Percentiles rank a stretch among this genome's conserved stretches.
Conservation (phyloP, 2,888 invertebrate genomes). For the Drosophila demipolita region DNA sequence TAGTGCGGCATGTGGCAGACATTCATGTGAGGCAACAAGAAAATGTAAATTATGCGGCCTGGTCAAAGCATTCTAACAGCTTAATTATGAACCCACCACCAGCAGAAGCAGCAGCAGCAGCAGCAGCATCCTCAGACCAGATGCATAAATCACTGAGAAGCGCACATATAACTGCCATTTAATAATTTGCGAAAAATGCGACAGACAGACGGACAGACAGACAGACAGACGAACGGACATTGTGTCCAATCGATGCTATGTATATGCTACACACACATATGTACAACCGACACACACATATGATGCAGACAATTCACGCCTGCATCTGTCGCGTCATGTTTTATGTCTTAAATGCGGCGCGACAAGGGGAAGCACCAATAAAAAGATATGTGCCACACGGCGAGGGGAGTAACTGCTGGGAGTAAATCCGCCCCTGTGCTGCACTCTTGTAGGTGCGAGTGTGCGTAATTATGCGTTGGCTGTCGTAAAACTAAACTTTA, state of each 20-base stretch:
- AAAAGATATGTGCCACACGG: not conserved
- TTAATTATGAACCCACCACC: slow-evolving; percentile 45
- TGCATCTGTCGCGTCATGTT: slow-evolving; percentile 63
- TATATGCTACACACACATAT: not conserved
- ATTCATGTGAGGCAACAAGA: slow-evolving; percentile 25
- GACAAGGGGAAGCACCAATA: slow-evolving; percentile 20
- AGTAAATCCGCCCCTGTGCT: slow-evolving; percentile 32
- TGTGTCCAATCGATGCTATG: slow-evolving; percentile 20
- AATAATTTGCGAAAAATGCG: slow-evolving; percentile 63
- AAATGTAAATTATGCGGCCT: slow-evolving; percentile 63
- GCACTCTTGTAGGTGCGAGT: slow-evolving; percentile 59
- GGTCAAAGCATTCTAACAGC: slow-evolving; percentile 43
- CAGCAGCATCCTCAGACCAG: slow-evolving; percentile 14
- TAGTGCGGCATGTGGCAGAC: slow-evolving; percentile 57
- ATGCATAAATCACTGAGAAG: slow-evolving; percentile 51
- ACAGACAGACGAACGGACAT: slow-evolving; percentile 29
- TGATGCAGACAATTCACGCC: slow-evolving; percentile 62
- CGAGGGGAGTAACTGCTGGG: slow-evolving; percentile 2
- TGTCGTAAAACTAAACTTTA: slow-evolving; percentile 80
- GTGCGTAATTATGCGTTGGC: slow-evolving; percentile 71
- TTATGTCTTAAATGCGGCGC: slow-evolving; percentile 10
- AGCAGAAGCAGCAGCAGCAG: slow-evolving; percentile 1
- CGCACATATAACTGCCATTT: slow-evolving; percentile 40
- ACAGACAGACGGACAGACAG: not conserved
- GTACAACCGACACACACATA: not conserved